phyloP scores from a whole-genome alignment of 2,797 vertebrate species.

The Acrossocheilus wenchowensis region DNA sequence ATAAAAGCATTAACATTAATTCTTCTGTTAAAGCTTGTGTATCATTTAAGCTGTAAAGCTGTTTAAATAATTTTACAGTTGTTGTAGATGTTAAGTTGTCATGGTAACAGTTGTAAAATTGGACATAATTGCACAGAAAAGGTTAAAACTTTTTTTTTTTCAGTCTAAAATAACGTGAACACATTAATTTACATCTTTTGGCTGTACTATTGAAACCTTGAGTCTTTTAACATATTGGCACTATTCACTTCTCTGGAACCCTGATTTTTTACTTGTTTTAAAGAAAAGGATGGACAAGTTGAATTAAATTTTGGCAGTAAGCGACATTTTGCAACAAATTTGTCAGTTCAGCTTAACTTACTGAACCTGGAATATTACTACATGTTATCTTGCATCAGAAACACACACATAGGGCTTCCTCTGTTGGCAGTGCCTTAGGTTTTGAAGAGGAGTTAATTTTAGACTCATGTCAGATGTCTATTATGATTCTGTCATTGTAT shows the following conservation, averaged over 20 bases:
- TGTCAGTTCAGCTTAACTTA: neutral
- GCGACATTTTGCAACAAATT: neutral
- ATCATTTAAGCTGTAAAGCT: neutral
- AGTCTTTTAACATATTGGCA: neutral
- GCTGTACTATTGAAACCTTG: neutral
- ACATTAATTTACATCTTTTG: neutral
- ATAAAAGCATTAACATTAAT: neutral
- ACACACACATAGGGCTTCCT: neutral
- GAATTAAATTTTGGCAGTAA: neutral
- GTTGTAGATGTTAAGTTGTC: neutral
- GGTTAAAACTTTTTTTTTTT: too few relatives aligned
- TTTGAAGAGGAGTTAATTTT: neutral
- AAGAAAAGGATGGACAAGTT: neutral
- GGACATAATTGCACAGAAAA: neutral
- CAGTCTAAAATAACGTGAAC: neutral
- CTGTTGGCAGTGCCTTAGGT: neutral
- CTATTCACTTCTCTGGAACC: neutral
- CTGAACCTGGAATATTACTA: neutral
- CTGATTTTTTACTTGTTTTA: neutral
- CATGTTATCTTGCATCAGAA: neutral
- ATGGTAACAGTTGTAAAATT: neutral
- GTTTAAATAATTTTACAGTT: neutral
- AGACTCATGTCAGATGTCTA: neutral
- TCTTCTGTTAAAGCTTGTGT: neutral
- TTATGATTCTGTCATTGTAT: conserved; percentile 22